These are phyloP conservation scores for Tridacna gigas DNA, from an alignment of 2,888 invertebrate genomes.

Conservation along the genomic window DNA sequence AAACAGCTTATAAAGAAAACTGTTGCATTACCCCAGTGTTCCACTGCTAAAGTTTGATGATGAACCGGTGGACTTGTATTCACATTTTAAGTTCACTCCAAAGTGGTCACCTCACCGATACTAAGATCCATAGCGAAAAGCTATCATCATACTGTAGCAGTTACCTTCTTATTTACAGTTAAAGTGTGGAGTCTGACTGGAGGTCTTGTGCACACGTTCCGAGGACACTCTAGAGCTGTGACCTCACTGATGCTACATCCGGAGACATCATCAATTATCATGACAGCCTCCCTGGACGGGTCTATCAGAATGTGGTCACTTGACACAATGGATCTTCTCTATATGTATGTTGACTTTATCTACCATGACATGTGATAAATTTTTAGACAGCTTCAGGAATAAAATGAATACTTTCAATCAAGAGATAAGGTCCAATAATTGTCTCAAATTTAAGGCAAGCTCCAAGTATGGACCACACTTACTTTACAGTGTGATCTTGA, in stretches of 20 bases:
- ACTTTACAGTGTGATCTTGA: too few relatives aligned
- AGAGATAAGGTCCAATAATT: too few relatives aligned
- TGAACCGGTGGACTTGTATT: neutral
- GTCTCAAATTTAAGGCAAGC: too few relatives aligned
- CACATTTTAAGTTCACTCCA: neutral
- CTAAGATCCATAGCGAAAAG: neutral
- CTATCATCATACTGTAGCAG: neutral
- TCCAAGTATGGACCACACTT: too few relatives aligned
- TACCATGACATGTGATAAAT: neutral
- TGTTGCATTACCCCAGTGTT: neutral
- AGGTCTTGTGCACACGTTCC: slow-evolving; percentile 82
- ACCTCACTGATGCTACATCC: slow-evolving; percentile 82
- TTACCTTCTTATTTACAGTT: slow-evolving; percentile 69
- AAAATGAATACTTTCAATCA: too few relatives aligned
- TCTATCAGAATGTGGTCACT: slow-evolving; percentile 84
- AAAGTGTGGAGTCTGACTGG: slow-evolving; percentile 84
- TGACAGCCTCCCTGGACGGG: slow-evolving; percentile 84
- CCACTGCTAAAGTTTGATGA: neutral
- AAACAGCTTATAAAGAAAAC: too few relatives aligned
- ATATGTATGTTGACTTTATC: slow-evolving; percentile 74
- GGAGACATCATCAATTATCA: slow-evolving; percentile 76
- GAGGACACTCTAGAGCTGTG: slow-evolving; percentile 83
- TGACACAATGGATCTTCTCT: slow-evolving; percentile 82
- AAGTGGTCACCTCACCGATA: neutral
- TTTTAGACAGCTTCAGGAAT: too few relatives aligned